These are phyloP conservation scores for Zaprionus obscuricornis DNA, from an alignment of 2,888 invertebrate species.

Conservation along the genomic window DNA sequence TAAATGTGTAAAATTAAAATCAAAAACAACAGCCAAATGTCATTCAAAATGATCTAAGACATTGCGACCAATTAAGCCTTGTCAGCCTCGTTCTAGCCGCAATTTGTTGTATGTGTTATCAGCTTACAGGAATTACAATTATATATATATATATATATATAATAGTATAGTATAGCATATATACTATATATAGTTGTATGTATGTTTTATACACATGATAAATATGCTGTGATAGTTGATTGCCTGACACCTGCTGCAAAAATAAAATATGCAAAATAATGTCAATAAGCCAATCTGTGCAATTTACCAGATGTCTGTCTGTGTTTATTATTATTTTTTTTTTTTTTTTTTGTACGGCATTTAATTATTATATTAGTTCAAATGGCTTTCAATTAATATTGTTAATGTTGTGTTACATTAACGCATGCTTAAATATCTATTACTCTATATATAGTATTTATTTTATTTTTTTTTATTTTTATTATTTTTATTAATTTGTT, in stretches of 20 bases:
- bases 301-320: slow-evolving; percentile 27
- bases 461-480: slow-evolving; percentile 6
- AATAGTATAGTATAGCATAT: no score
- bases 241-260: slow-evolving; percentile 36
- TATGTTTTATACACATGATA: not conserved
- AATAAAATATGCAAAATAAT: slow-evolving; percentile 36
- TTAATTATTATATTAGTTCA: slow-evolving; percentile 50
- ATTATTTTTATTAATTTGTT: no score
- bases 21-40: slow-evolving; percentile 55
- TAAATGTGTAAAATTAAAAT: not conserved
- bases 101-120: slow-evolving; percentile 33
- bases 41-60: slow-evolving; percentile 62
- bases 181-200: not conserved
- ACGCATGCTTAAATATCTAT: slow-evolving; percentile 40
- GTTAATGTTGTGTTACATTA: slow-evolving; percentile 48
- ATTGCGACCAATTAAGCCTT: slow-evolving; percentile 55
- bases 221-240: slow-evolving; percentile 23
- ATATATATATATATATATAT: not conserved
- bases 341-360: slow-evolving; percentile 46
- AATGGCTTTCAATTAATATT: slow-evolving; percentile 27
- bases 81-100: slow-evolving; percentile 50
- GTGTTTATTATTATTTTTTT: slow-evolving; percentile 37
- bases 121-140: slow-evolving; percentile 61
- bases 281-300: slow-evolving; percentile 1
- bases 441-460: slow-evolving; percentile 1